phyloP scores from a whole-genome alignment of 2,797 vertebrate species.

The Clamator glandarius region DNA sequence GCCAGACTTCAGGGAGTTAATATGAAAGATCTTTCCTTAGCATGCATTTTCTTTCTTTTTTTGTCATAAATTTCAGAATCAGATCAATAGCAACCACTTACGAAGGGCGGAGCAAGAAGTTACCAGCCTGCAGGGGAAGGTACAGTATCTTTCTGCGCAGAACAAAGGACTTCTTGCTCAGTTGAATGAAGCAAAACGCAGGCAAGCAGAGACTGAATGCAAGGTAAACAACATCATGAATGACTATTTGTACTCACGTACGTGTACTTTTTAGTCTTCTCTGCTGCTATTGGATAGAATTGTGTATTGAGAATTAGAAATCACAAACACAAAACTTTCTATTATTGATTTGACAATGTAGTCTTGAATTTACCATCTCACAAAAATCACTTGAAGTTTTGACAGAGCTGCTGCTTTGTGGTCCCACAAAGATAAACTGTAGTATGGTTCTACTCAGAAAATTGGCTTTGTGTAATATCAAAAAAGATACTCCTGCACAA shows the following conservation, averaged over 20 bases:
- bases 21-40: background rate
- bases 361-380: background rate
- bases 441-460: background rate
- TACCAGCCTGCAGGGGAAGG: slow-evolving; percentile 80
- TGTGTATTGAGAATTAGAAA: background rate
- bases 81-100: slow-evolving; percentile 94
- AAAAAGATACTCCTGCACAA: background rate
- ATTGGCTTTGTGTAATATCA: background rate
- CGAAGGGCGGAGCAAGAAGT: slow-evolving; percentile 90
- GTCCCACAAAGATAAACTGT: background rate
- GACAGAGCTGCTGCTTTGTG: background rate
- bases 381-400: background rate
- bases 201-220: slow-evolving; percentile 94
- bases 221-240: slow-evolving; percentile 81
- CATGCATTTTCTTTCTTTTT: background rate
- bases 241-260: background rate
- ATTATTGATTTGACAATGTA: background rate
- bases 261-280: background rate
- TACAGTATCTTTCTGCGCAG: slow-evolving; percentile 86
- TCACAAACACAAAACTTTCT: background rate
- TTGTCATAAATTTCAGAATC: slow-evolving; percentile 83
- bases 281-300: background rate
- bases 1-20: background rate
- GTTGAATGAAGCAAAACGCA: slow-evolving; percentile 89
- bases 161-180: slow-evolving; percentile 90